phyloP scores from a whole-genome alignment of 53 echinoderm and acorn worm species.

The Echinarachnius parma region DNA sequence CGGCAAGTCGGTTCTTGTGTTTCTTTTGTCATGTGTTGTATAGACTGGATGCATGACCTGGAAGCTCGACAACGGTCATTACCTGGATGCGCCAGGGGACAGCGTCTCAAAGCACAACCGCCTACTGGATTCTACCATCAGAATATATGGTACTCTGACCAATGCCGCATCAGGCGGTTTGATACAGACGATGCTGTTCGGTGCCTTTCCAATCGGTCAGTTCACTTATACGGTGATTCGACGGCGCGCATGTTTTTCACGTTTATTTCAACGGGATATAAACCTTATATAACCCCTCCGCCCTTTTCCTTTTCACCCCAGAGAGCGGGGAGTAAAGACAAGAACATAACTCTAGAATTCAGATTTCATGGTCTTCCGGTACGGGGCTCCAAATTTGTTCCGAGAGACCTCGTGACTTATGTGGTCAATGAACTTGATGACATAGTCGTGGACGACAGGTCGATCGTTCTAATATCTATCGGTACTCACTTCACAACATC shows the following conservation, averaged over 20 bases:
- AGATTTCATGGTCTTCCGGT: conserved; percentile 50
- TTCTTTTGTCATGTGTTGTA: no score
- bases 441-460: conserved; percentile 18
- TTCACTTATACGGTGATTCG: conserved; percentile 57
- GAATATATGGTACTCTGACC: conserved; percentile 55
- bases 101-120: not conserved
- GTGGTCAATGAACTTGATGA: conserved; percentile 46
- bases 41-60: conserved; percentile 1
- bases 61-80: conserved; percentile 1
- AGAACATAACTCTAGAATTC: conserved; percentile 40
- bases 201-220: conserved; percentile 44
- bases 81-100: conserved; percentile 29
- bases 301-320: no score
- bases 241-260: no score
- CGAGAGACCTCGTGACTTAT: conserved; percentile 28
- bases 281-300: no score
- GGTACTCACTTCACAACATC: conserved; percentile 56
- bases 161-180: conserved; percentile 41
- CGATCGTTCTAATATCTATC: conserved; percentile 38
- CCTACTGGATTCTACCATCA: conserved; percentile 55
- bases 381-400: conserved; percentile 13
- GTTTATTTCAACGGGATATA: no score
- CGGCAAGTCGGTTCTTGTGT: no score
- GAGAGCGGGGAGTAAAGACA: no score
- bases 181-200: not conserved